Percentiles rank a stretch among this genome's conserved stretches.
These are phyloP conservation scores for Forbesichthys agassizii DNA, from an alignment of 2,113 vertebrate genomes.

Conservation along the genomic window DNA sequence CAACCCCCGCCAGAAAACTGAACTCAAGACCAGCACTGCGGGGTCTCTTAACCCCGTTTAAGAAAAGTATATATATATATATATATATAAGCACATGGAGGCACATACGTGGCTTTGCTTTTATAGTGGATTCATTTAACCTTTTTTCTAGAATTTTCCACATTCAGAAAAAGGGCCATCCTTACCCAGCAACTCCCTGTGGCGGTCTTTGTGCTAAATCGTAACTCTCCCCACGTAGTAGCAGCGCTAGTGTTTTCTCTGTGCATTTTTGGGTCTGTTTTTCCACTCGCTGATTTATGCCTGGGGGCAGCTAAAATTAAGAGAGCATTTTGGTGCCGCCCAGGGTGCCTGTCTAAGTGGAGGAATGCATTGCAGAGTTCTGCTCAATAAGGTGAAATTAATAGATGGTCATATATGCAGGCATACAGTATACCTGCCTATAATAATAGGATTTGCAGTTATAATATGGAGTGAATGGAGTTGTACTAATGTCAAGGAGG, in stretches of 20 bases:
- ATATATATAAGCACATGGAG: background rate
- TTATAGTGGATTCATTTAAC: too few relatives aligned
- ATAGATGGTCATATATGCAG: slow-evolving; percentile 64
- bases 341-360: slow-evolving; percentile 72
- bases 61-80: slow-evolving; percentile 13
- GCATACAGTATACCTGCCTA: slow-evolving; percentile 41
- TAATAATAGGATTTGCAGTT: slow-evolving; percentile 48
- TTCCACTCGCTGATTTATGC: slow-evolving; percentile 77
- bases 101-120: too few relatives aligned
- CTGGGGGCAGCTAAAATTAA: slow-evolving; percentile 77
- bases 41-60: slow-evolving; percentile 37
- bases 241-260: slow-evolving; percentile 70
- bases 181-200: slow-evolving; percentile 29
- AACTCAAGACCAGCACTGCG: slow-evolving; percentile 46
- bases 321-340: slow-evolving; percentile 77
- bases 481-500: background rate
- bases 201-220: slow-evolving; percentile 44
- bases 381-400: slow-evolving; percentile 75
- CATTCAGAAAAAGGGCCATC: slow-evolving; percentile 44
- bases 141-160: background rate
- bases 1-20: slow-evolving; percentile 58
- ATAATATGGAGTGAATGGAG: slow-evolving; percentile 37
- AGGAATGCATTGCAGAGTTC: slow-evolving; percentile 69
- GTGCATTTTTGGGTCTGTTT: slow-evolving; percentile 77
- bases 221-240: slow-evolving; percentile 47